phyloP scores from a whole-genome alignment of 2,888 invertebrate species.

The Leptinotarsa tumamoca region DNA sequence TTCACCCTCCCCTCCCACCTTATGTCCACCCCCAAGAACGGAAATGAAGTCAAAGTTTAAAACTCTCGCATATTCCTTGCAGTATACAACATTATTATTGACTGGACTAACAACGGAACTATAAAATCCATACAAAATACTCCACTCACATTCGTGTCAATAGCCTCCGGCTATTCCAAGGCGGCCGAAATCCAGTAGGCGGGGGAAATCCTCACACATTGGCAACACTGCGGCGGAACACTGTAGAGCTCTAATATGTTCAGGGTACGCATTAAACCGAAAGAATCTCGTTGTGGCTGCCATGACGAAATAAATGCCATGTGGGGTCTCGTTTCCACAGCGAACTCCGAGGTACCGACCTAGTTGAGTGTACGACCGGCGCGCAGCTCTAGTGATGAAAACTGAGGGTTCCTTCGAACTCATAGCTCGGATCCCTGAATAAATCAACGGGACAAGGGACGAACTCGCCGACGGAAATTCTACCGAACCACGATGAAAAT shows the following conservation, averaged over 20 bases:
- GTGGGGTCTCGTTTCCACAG: slow-evolving; percentile 8
- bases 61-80: too few species aligned
- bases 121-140: slow-evolving; percentile 12
- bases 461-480: slow-evolving; percentile 16
- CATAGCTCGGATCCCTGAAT: slow-evolving; percentile 14
- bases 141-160: slow-evolving; percentile 14
- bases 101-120: background rate
- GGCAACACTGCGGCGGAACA: slow-evolving; percentile 15
- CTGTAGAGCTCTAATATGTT: slow-evolving; percentile 7
- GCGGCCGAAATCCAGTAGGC: background rate
- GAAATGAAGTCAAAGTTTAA: too few species aligned
- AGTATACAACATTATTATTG: too few species aligned
- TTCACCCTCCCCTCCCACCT: too few species aligned
- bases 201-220: slow-evolving; percentile 4
- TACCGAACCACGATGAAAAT: slow-evolving; percentile 13
- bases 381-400: slow-evolving; percentile 15
- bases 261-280: slow-evolving; percentile 16
- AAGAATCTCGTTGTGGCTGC: slow-evolving; percentile 8
- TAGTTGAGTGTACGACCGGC: slow-evolving; percentile 17
- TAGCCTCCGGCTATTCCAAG: background rate
- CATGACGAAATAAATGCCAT: slow-evolving; percentile 10
- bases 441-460: slow-evolving; percentile 21
- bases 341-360: slow-evolving; percentile 19
- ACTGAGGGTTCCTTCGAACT: slow-evolving; percentile 19
- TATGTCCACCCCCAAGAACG: too few species aligned